Percentiles rank a stretch among this genome's conserved stretches.
These are phyloP conservation scores for Ips typographus DNA, from an alignment of 1,140 invertebrate species.

Conservation along the genomic window DNA sequence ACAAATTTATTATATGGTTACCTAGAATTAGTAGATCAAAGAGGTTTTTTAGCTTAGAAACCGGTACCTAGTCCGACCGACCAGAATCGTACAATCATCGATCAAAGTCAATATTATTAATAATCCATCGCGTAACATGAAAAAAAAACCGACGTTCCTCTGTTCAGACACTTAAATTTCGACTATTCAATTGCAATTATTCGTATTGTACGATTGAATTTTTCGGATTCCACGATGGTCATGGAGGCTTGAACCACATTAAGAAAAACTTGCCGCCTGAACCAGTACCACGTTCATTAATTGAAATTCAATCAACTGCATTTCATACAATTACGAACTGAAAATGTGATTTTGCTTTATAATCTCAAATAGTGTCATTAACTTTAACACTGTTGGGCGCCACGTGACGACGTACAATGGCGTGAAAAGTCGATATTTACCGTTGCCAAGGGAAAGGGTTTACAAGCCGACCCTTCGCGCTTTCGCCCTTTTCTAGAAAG, in stretches of 20 bases:
- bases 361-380: neutral
- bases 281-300: no score
- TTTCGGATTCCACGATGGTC: conserved; percentile 27
- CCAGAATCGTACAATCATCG: conserved; percentile 44
- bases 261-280: no score
- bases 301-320: no score
- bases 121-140: conserved; percentile 45
- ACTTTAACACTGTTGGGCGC: neutral
- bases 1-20: no score
- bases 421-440: conserved; percentile 33
- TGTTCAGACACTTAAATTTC: conserved; percentile 33
- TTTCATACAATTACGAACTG: neutral
- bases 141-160: conserved; percentile 27
- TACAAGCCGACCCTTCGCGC: conserved; percentile 19
- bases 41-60: conserved; percentile 15
- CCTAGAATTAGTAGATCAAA: conserved; percentile 17
- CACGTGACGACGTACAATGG: conserved; percentile 19
- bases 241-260: neutral
- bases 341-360: neutral
- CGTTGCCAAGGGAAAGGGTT: conserved; percentile 29
- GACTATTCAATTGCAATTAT: conserved; percentile 40
- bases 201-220: conserved; percentile 35
- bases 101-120: conserved; percentile 51
- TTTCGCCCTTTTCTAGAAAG: conserved; percentile 13
- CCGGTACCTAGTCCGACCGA: conserved; percentile 32